Base-by-base conservation (phyloP, 2,888 invertebrate genomes). In the Amiota communis region DNA sequence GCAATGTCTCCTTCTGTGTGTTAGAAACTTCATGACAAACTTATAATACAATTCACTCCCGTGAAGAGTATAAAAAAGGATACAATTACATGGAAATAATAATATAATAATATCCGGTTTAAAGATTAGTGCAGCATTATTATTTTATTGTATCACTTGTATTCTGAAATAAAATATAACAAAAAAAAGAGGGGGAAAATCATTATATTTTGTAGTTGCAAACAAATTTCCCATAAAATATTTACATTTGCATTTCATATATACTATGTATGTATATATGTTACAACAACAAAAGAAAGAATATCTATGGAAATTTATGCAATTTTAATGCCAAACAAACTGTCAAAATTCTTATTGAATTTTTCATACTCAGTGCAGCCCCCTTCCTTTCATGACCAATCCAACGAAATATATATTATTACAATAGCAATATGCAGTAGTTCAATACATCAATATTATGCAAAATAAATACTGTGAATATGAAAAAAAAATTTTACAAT, bases 311-410 rank as follows among this genome's bases (percentile, higher is more conserved):
- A 48, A 15, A 59, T 59, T 59, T 59, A 59, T 65, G 15, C 12
- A 65, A 9, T 48, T 65, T 48, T 13, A 65, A 65, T 65, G 49
- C 48, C 65, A 48, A n/a, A 15, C 48, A 47, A 65, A 65, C n/a
- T 65, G 65, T 65, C 65, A 65, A 64, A 23, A 47, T 6, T 48
- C 15, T 65, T 65, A 11, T 11, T 46, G 46, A n/a, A 65, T 48
- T 36, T 36, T 36, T 36, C 36, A 36, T 36, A 6, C 36, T 36
- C 6, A 36, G 6, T 2, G 4, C 2, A 6, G 36, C 3, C 36
- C 8, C 8, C 36, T 36, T 6, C 36, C 36, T 36, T 36, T 36
- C 36, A 36, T 36, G 36, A 36, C 36, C 36, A 36, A 36, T 36
- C 8, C 36, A 6, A 36, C 36, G 6, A 36, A 0, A 36, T 4